phyloP scores from a whole-genome alignment of 1,140 invertebrate species.

The Aleiodes sp. region DNA sequence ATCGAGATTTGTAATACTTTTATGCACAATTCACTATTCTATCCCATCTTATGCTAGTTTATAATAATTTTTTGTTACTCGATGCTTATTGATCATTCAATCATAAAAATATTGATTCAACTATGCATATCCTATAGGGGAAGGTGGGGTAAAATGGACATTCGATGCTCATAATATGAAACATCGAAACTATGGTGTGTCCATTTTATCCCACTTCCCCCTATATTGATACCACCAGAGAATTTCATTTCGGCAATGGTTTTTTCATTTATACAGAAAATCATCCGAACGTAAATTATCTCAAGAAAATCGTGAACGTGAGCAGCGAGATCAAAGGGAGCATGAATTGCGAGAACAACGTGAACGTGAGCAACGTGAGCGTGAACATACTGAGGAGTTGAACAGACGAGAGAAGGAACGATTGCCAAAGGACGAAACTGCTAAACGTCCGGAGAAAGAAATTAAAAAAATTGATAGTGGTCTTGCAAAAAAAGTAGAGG shows the following conservation, averaged over 20 bases:
- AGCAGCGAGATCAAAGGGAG: slow-evolving; percentile 60
- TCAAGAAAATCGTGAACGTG: slow-evolving; percentile 61
- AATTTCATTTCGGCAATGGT: slow-evolving; percentile 15
- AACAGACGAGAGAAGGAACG: slow-evolving; percentile 65
- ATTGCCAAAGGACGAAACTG: slow-evolving; percentile 49
- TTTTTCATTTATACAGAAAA: slow-evolving; percentile 49
- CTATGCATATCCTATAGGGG: too few species aligned
- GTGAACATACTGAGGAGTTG: slow-evolving; percentile 50
- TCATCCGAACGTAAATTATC: slow-evolving; percentile 50
- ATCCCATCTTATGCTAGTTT: too few species aligned
- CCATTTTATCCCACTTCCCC: neutral
- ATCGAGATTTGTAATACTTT: neutral
- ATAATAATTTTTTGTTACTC: too few species aligned
- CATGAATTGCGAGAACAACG: slow-evolving; percentile 29
- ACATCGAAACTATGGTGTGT: too few species aligned
- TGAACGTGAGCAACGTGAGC: slow-evolving; percentile 18
- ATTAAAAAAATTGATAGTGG: slow-evolving; percentile 52
- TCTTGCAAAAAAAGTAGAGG: slow-evolving; percentile 51
- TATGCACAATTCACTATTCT: too few species aligned
- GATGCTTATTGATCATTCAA: too few species aligned
- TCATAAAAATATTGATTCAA: too few species aligned
- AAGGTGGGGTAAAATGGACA: too few species aligned
- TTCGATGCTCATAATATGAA: too few species aligned
- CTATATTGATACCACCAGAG: neutral
- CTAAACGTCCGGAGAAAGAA: slow-evolving; percentile 57